A percentile compares a stretch with the other conserved stretches of the same genome.
Conservation (phyloP, 2,113 vertebrate genomes). For the Bubo bubo region DNA sequence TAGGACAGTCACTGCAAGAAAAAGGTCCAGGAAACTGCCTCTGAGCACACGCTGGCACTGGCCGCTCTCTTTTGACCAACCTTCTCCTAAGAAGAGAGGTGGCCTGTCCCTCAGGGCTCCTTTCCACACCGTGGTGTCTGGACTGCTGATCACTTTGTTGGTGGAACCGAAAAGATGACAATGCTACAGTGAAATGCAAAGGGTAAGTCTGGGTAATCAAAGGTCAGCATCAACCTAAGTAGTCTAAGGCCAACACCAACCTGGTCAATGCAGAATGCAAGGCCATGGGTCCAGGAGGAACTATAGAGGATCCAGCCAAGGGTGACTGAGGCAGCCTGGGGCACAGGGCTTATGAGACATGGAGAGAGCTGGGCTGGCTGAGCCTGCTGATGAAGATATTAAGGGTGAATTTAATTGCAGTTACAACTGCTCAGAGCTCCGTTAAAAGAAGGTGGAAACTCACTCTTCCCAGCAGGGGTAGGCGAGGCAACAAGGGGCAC, state of each 20-base stretch:
- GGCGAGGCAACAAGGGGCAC: neutral
- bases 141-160: neutral
- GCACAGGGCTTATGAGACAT: neutral
- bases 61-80: neutral
- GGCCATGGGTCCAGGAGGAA: neutral
- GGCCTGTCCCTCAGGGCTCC: neutral
- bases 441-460: neutral
- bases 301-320: neutral
- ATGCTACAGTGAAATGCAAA: neutral
- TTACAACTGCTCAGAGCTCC: neutral
- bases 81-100: neutral
- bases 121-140: neutral
- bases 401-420: neutral
- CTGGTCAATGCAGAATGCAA: neutral
- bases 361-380: neutral
- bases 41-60: accelerated
- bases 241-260: neutral
- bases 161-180: neutral
- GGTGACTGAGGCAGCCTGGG: neutral
- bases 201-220: neutral
- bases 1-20: neutral
- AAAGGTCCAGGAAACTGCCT: neutral
- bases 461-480: neutral
- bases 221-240: neutral
- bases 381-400: neutral